These are phyloP conservation scores for Drosophila mojavensis DNA, from an alignment of 1,140 invertebrate genomes.

Conservation along the genomic window DNA sequence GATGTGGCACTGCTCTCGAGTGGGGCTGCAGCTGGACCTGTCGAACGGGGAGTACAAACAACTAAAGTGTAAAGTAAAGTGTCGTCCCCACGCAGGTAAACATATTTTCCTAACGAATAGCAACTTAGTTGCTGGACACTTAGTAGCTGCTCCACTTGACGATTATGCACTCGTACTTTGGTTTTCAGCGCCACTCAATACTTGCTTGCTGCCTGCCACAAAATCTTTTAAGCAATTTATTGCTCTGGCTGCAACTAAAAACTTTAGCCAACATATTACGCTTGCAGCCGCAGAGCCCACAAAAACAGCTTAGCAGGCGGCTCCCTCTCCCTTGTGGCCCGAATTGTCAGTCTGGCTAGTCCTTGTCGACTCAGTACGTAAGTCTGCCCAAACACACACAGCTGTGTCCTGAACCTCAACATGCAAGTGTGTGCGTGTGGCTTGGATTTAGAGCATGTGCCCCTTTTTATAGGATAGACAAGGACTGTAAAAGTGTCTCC, in stretches of 20 bases:
- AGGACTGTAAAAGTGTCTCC: constrained; percentile 73
- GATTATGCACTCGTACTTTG: constrained; percentile 18
- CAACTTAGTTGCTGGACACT: neutral
- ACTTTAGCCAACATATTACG: constrained; percentile 76
- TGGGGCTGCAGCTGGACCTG: neutral
- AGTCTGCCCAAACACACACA: constrained; percentile 62
- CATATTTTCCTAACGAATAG: neutral
- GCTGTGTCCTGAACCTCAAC: constrained; percentile 46
- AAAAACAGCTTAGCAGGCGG: constrained; percentile 67
- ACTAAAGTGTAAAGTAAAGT: neutral
- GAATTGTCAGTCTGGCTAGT: constrained; percentile 70
- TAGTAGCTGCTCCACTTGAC: neutral
- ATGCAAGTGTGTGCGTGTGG: constrained; percentile 20
- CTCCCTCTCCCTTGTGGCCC: constrained; percentile 37
- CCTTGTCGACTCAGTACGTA: constrained; percentile 58
- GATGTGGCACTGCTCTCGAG: neutral
- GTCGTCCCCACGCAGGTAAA: neutral
- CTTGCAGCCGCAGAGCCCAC: constrained; percentile 66
- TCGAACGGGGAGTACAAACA: neutral
- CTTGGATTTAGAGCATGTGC: constrained; percentile 67
- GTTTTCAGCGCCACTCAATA: constrained; percentile 6
- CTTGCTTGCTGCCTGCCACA: constrained; percentile 36
- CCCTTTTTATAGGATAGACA: constrained; percentile 74
- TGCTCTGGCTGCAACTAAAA: constrained; percentile 54
- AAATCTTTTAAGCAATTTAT: constrained; percentile 65